phyloP scores from a whole-genome alignment of 2,888 invertebrate genomes.

The Caenorhabditis macrosperma region DNA sequence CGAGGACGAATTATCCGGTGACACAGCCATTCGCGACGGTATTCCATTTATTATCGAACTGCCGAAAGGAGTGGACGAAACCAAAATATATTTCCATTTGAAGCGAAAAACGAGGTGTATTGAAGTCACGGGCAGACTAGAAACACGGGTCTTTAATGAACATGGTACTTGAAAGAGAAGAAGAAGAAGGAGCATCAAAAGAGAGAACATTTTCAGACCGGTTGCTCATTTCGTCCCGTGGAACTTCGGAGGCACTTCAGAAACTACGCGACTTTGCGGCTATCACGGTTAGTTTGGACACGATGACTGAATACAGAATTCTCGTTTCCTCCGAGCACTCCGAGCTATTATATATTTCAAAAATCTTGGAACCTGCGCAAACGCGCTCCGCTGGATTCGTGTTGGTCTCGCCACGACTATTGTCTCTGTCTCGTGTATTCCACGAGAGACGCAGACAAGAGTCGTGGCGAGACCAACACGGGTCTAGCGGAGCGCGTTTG shows the following conservation, averaged over 20 bases:
- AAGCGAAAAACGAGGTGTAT: conserved; percentile 12
- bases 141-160: no score
- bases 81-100: not conserved
- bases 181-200: not conserved
- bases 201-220: not conserved
- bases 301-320: no score
- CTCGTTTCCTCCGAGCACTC: no score
- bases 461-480: no score
- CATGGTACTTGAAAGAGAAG: not conserved
- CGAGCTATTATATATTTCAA: no score
- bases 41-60: conserved; percentile 48
- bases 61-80: conserved; percentile 14
- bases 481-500: no score
- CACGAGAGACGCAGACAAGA: no score
- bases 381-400: no score
- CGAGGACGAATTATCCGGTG: conserved; percentile 59
- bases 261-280: not conserved
- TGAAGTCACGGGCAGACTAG: conserved; percentile 8
- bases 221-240: conserved; percentile 1
- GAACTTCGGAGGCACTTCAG: not conserved
- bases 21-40: conserved; percentile 26
- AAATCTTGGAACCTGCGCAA: no score
- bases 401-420: no score
- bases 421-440: no score
- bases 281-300: not conserved